phyloP scores from a whole-genome alignment of 2,888 invertebrate genomes.

The Acrocyrtus sp. region DNA sequence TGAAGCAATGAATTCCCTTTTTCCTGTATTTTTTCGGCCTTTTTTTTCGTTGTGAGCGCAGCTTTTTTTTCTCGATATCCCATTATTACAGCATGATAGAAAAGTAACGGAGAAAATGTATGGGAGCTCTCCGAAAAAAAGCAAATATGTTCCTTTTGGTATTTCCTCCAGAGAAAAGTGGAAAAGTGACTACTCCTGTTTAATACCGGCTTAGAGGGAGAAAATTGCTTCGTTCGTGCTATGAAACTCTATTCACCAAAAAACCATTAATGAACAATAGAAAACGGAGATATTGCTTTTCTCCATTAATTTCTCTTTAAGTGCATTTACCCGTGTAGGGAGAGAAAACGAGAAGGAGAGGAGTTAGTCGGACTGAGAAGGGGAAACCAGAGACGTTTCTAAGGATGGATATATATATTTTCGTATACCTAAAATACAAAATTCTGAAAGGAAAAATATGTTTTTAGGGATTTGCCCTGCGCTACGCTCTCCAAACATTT shows the following conservation, averaged over 20 bases:
- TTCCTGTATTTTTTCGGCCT: slow-evolving; percentile 24
- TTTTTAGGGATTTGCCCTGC: too few relatives aligned
- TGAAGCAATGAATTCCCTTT: slow-evolving; percentile 38
- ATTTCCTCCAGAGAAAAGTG: slow-evolving; percentile 1
- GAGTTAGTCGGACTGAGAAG: too few relatives aligned
- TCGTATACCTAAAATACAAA: too few relatives aligned
- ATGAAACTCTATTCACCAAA: slow-evolving; percentile 57
- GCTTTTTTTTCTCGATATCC: slow-evolving; percentile 36
- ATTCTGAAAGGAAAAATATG: too few relatives aligned
- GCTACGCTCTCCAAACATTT: too few relatives aligned
- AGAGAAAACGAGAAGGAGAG: too few relatives aligned
- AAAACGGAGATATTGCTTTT: slow-evolving; percentile 62
- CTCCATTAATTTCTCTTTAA: slow-evolving; percentile 61
- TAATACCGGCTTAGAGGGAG: too few relatives aligned
- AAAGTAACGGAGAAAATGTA: neutral
- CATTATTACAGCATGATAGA: slow-evolving; percentile 29
- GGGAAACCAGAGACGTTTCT: too few relatives aligned
- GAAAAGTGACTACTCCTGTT: slow-evolving; percentile 9
- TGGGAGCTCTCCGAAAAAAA: slow-evolving; percentile 2
- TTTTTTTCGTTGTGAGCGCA: slow-evolving; percentile 10
- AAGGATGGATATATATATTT: too few relatives aligned
- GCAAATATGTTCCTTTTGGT: slow-evolving; percentile 26
- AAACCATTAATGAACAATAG: slow-evolving; percentile 63
- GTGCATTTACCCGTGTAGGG: too few relatives aligned
- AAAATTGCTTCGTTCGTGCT: slow-evolving; percentile 41